phyloP scores from a whole-genome alignment of 2,113 vertebrate genomes.

The Beaufortia kweichowensis region DNA sequence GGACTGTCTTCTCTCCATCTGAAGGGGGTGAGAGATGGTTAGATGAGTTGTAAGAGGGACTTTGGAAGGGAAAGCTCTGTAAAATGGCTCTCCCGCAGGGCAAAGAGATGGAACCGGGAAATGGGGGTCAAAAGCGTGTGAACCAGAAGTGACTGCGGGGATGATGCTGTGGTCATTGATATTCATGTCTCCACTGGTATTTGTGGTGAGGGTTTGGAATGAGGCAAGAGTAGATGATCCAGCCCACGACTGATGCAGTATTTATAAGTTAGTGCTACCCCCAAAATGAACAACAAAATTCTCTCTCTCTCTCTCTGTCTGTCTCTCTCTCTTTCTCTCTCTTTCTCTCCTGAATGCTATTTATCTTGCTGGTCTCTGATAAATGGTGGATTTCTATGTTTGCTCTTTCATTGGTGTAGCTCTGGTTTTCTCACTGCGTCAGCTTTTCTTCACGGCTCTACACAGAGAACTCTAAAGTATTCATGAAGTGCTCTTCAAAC shows the following conservation, averaged over 20 bases:
- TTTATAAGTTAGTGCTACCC: slow-evolving; percentile 33
- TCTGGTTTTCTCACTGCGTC: slow-evolving; percentile 14
- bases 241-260: slow-evolving; percentile 44
- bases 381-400: slow-evolving; percentile 4
- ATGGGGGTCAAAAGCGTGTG: slow-evolving; percentile 56
- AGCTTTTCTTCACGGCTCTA: slow-evolving; percentile 16
- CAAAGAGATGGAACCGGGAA: slow-evolving; percentile 45
- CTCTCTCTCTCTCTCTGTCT: neutral
- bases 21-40: neutral
- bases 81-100: slow-evolving; percentile 29
- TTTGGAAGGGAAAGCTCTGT: slow-evolving; percentile 25
- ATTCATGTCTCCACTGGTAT: slow-evolving; percentile 50
- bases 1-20: too few relatives aligned
- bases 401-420: slow-evolving; percentile 23
- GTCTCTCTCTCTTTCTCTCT: slow-evolving; percentile 1
- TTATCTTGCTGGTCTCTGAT: slow-evolving; percentile 33
- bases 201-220: slow-evolving; percentile 29
- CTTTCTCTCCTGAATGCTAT: slow-evolving; percentile 2
- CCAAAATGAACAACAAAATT: slow-evolving; percentile 8
- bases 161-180: slow-evolving; percentile 50
- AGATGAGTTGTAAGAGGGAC: neutral
- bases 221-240: slow-evolving; percentile 32
- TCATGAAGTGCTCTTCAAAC: slow-evolving; percentile 34
- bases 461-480: slow-evolving; percentile 25
- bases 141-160: slow-evolving; percentile 41